A percentile compares a stretch with the other conserved stretches of the same genome.
Evolutionary conservation across 2,113 vertebrate genomes (phyloP).

Genomic region (Mesembrinibis cayennensis): DNA sequence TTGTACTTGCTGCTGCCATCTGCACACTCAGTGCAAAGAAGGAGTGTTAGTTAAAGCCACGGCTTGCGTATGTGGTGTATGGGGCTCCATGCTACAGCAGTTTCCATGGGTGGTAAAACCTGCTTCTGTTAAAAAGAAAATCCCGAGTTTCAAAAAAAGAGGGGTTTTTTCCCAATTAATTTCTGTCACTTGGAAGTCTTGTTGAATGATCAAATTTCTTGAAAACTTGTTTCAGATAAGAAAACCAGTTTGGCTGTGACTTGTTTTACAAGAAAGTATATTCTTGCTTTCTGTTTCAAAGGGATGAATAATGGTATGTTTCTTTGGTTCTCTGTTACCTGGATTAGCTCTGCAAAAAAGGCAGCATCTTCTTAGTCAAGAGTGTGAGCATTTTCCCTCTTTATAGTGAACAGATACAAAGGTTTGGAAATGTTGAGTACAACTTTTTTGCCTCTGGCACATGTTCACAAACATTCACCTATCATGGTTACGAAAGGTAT

Average conservation of each 20-base stretch:
- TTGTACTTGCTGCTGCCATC: neutral
- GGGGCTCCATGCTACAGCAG: neutral
- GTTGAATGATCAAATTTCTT: neutral
- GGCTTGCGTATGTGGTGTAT: fast-evolving
- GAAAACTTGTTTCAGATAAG: neutral
- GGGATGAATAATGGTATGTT: neutral
- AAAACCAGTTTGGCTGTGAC: neutral
- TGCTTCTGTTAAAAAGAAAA: neutral
- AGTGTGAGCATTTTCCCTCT: neutral
- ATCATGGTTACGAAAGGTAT: fast-evolving
- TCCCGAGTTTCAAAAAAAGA: fast-evolving
- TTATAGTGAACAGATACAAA: neutral
- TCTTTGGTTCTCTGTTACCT: neutral
- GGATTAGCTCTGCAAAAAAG: neutral
- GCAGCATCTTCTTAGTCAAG: neutral
- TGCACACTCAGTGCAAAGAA: neutral
- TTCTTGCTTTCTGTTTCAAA: neutral
- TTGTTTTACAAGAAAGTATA: neutral
- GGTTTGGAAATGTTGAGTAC: neutral
- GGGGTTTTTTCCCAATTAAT: neutral
- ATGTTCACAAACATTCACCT: neutral
- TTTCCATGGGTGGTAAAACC: neutral
- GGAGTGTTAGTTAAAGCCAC: neutral
- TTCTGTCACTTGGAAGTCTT: neutral
- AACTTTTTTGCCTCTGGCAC: neutral